Evolutionary conservation across 2,113 vertebrate genomes (phyloP).

Genomic region (Lethenteron reissneri): DNA sequence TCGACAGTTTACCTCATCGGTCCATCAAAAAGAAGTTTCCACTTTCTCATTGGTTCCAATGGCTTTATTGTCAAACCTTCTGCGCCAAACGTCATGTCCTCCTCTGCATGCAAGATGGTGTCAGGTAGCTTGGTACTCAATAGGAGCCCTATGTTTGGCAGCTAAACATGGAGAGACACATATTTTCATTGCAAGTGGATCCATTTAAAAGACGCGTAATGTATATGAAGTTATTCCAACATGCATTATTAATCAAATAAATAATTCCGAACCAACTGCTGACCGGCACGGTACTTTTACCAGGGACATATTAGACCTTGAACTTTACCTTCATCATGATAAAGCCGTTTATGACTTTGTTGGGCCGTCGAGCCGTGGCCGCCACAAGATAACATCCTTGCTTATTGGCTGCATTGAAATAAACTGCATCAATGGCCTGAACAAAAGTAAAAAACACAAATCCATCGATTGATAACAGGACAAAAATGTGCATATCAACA

Average conservation of each 20-base stretch:
- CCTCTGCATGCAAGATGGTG: neutral
- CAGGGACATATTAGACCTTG: neutral
- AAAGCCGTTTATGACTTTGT: neutral
- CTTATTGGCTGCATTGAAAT: neutral
- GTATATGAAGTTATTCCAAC: too few species aligned
- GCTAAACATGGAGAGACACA: neutral
- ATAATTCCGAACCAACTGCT: too few species aligned
- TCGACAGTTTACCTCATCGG: neutral
- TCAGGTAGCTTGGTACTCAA: neutral
- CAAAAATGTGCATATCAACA: too few species aligned
- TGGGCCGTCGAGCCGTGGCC: neutral
- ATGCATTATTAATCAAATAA: too few species aligned
- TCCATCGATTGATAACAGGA: too few species aligned
- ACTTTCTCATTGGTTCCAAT: conserved; percentile 3
- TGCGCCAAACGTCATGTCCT: neutral
- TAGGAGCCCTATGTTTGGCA: conserved; percentile 2
- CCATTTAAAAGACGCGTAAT: too few species aligned
- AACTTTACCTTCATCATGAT: neutral
- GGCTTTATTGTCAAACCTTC: neutral
- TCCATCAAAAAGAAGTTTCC: neutral
- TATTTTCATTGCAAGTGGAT: too few species aligned
- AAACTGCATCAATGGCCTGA: conserved; percentile 4
- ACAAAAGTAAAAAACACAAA: neutral
- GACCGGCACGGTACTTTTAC: too few species aligned
- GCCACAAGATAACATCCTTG: neutral